Percentiles rank a stretch among this genome's conserved stretches.
Conservation (phyloP, 2,113 vertebrate species). For the Petrocephalus microphthalmus region DNA sequence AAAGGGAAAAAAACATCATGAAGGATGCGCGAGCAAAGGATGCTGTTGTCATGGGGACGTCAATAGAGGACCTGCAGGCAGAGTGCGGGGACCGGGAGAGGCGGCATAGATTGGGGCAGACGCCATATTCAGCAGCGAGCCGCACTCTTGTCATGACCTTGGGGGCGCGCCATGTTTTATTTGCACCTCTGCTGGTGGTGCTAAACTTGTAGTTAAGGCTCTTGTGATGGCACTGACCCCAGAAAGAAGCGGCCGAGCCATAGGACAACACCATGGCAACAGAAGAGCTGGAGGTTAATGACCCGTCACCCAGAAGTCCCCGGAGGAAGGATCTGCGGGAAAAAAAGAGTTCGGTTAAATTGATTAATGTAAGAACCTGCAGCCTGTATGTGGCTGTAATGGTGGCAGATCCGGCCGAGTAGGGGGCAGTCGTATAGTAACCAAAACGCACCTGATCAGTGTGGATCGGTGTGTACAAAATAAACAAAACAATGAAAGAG, state of each 20-base stretch:
- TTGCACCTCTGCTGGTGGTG: slow-evolving; percentile 22
- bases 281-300: neutral
- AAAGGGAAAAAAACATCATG: neutral
- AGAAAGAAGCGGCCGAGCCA: neutral
- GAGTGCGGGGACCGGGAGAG: neutral
- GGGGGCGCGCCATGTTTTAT: neutral
- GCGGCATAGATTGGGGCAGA: neutral
- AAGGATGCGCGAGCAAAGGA: neutral
- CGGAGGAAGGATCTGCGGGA: neutral
- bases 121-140: neutral
- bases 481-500: neutral
- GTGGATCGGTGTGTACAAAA: neutral
- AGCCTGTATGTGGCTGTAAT: neutral
- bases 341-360: neutral
- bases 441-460: neutral
- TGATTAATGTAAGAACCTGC: neutral
- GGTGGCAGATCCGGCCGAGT: neutral
- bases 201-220: slow-evolving; percentile 6
- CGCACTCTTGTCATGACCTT: neutral
- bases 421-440: neutral
- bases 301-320: neutral
- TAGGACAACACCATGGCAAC: neutral
- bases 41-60: slow-evolving; percentile 19
- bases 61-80: neutral
- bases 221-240: neutral